Conservation (phyloP, 2,888 invertebrate species). For the Meganola albula region DNA sequence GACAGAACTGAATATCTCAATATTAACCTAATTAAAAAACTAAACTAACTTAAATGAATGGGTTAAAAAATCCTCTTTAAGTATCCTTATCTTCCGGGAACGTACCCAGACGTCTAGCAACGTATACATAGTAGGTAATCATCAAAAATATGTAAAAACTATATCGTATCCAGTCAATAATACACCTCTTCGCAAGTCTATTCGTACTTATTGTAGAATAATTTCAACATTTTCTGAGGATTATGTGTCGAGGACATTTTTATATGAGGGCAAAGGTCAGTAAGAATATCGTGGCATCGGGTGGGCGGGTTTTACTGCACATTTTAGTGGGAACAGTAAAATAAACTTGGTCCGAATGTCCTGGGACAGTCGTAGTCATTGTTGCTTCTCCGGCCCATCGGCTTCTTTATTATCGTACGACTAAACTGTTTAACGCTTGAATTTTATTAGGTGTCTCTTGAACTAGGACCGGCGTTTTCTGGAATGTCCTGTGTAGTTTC, state of each 20-base stretch:
- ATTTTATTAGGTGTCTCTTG: constrained; percentile 47
- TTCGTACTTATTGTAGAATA: no score
- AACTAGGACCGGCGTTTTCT: constrained; percentile 26
- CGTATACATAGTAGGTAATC: no score
- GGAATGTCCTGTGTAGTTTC: constrained; percentile 15
- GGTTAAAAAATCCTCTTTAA: no score
- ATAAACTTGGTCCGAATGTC: constrained; percentile 62
- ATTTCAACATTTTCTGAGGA: constrained; percentile 29
- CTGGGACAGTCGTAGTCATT: constrained; percentile 54
- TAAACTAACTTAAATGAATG: no score
- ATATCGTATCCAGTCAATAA: no score
- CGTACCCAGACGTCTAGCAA: no score
- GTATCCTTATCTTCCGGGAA: no score
- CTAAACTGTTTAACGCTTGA: constrained; percentile 53
- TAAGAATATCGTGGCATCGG: constrained; percentile 58
- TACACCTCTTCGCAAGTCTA: no score
- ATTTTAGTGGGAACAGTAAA: constrained; percentile 64
- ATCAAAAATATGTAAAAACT: no score
- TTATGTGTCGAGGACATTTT: constrained; percentile 37
- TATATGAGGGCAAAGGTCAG: constrained; percentile 65
- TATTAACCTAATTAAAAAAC: no score
- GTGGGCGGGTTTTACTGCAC: constrained; percentile 71
- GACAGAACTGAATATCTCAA: no score
- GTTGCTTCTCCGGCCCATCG: constrained; percentile 45
- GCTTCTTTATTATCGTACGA: constrained; percentile 55